Evolutionary conservation across 2,113 vertebrate genomes (phyloP), one percentile per base, ranked within the genome.

Genomic region (Menidia beryllina): DNA sequence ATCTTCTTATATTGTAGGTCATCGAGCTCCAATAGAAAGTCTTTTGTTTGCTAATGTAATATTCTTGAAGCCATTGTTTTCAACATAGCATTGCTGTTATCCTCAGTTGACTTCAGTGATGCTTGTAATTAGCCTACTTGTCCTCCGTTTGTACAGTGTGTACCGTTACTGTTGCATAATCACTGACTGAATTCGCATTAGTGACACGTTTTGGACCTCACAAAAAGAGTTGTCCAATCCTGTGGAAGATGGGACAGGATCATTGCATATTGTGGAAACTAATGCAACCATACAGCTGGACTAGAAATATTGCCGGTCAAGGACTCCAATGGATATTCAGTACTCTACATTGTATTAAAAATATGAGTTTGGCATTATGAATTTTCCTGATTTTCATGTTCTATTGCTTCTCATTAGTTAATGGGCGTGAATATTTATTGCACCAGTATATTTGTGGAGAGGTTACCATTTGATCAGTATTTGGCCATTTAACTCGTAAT

Each of bases 221-320:
- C 23, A 78, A 72, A 59, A 76, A 69, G 26, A 66, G 50, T 23
- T 36, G 62, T 59, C 71, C 75, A 25, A 52, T 55, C 77, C 71
- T 83, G 51, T 66, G 63, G 67, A 66, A 69, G 58, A 72, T n/a
- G 10, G 26, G 41, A 62, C 63, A 63, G 70, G 13, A 38, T 68
- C 75, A 59, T 81, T 55, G 74, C 23, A 85, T 77, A 79, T 23
- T 47, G 39, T 55, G 79, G 58, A 43, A 68, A 55, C 26, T 17
- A 52, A 36, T 66, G 47, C 65, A 13, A 69, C 72, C 57, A 45
- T 75, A 6, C 54, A 66, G 68, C 45, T 26, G 38, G 39, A 65
- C 60, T 38, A 69, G 79, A 71, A 56, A 25, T 68, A 69, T 68
- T 50, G 26, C 61, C 34, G 24, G 55, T 26, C 41, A 48, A 69